phyloP scores from a whole-genome alignment of 2,113 vertebrate genomes.

The Felis chaus region DNA sequence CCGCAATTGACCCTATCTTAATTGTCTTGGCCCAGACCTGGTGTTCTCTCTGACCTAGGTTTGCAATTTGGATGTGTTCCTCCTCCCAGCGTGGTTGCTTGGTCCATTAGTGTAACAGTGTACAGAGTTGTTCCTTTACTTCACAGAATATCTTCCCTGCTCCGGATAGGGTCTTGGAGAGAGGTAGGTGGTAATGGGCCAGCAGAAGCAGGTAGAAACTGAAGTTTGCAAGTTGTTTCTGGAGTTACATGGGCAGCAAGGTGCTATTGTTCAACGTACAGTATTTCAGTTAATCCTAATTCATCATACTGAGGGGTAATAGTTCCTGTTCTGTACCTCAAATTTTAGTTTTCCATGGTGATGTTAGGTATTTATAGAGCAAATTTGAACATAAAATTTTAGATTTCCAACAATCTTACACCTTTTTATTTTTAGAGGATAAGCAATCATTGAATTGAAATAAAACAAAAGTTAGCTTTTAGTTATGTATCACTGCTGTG shows the following conservation, averaged over 20 bases:
- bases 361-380: conserved; percentile 34
- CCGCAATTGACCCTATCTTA: not conserved
- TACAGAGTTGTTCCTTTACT: not conserved
- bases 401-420: conserved; percentile 17
- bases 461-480: conserved; percentile 55
- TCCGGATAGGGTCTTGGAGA: not conserved
- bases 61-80: not conserved
- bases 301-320: not conserved
- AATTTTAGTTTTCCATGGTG: conserved; percentile 5
- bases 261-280: not conserved
- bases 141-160: not conserved
- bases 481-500: conserved; percentile 54
- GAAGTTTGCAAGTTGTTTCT: not conserved
- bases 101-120: not conserved
- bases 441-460: conserved; percentile 43
- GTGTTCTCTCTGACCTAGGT: not conserved
- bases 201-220: not conserved
- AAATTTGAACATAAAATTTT: conserved; percentile 28
- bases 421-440: conserved; percentile 36
- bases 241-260: not conserved
- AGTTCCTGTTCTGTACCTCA: not conserved
- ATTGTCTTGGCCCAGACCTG: not conserved
- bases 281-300: not conserved
- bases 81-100: not conserved
- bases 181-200: not conserved